Percentiles rank a stretch among this genome's conserved stretches.
These are phyloP conservation scores for Harpagoxenus sublaevis DNA, from an alignment of 2,888 invertebrate genomes.

Conservation along the genomic window DNA sequence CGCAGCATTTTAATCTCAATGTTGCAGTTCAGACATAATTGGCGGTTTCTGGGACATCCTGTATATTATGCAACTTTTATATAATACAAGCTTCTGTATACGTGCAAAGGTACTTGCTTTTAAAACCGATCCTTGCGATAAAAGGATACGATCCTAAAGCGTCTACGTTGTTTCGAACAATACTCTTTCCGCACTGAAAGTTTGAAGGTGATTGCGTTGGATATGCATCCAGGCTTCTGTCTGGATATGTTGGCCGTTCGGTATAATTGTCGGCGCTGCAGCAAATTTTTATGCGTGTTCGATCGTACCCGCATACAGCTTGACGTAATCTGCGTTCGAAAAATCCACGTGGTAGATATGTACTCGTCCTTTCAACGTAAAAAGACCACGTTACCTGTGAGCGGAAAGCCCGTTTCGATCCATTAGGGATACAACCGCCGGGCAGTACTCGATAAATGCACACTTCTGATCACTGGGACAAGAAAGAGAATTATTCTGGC, in stretches of 20 bases:
- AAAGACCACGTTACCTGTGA: slow-evolving; percentile 75
- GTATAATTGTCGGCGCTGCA: slow-evolving; percentile 66
- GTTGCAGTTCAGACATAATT: neutral
- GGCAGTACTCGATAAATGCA: slow-evolving; percentile 74
- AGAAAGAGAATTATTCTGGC: slow-evolving; percentile 54
- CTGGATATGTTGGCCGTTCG: slow-evolving; percentile 44
- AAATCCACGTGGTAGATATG: neutral
- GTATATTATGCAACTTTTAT: neutral
- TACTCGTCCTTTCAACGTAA: neutral
- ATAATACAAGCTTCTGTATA: neutral
- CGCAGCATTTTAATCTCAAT: neutral
- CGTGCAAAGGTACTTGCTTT: slow-evolving; percentile 87
- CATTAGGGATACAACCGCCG: slow-evolving; percentile 75
- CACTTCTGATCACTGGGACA: slow-evolving; percentile 77
- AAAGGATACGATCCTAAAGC: slow-evolving; percentile 91
- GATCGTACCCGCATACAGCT: slow-evolving; percentile 79
- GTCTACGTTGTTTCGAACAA: slow-evolving; percentile 72
- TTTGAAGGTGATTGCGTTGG: slow-evolving; percentile 38
- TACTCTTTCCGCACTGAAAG: slow-evolving; percentile 78
- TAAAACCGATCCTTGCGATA: slow-evolving; percentile 92
- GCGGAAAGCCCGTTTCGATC: slow-evolving; percentile 75
- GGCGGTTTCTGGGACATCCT: neutral
- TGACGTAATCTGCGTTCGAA: slow-evolving; percentile 77
- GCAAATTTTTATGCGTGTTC: slow-evolving; percentile 76
- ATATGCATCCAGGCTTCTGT: slow-evolving; percentile 22